A percentile compares a stretch with the other conserved stretches of the same genome.
These are phyloP conservation scores for Meloidogyne hapla DNA, from an alignment of 1,140 invertebrate genomes.

Conservation along the genomic window DNA sequence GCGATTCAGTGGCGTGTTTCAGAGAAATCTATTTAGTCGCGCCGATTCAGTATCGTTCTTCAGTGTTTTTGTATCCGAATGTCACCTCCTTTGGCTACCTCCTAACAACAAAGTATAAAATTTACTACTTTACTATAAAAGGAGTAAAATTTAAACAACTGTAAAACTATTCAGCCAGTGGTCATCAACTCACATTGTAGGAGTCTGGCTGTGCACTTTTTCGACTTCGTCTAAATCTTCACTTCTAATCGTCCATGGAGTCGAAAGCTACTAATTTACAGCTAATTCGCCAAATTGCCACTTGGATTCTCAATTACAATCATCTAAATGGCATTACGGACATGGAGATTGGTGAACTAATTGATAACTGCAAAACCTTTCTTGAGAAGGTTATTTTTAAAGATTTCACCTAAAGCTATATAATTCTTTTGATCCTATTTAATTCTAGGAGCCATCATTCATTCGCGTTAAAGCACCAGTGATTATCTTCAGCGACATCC, in stretches of 20 bases:
- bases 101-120: too few relatives aligned
- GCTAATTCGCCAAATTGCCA: not conserved
- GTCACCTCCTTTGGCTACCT: too few relatives aligned
- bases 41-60: too few relatives aligned
- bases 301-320: not conserved
- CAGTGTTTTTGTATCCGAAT: too few relatives aligned
- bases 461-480: conserved; percentile 4
- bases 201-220: too few relatives aligned
- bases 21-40: too few relatives aligned
- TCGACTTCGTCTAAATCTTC: not conserved
- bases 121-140: not conserved
- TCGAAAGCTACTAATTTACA: not conserved
- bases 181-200: too few relatives aligned
- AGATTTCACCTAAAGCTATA: not conserved
- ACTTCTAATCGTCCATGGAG: not conserved
- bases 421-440: not conserved
- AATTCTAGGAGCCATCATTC: conserved; percentile 7
- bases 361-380: not conserved
- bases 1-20: too few relatives aligned
- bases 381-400: not conserved
- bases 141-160: not conserved
- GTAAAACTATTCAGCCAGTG: too few relatives aligned
- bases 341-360: not conserved
- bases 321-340: not conserved
- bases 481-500: conserved; percentile 12